Evolutionary conservation across 2,888 invertebrate species (phyloP), one percentile per base, ranked within the genome.

Genomic region (Drosophila histrio): DNA sequence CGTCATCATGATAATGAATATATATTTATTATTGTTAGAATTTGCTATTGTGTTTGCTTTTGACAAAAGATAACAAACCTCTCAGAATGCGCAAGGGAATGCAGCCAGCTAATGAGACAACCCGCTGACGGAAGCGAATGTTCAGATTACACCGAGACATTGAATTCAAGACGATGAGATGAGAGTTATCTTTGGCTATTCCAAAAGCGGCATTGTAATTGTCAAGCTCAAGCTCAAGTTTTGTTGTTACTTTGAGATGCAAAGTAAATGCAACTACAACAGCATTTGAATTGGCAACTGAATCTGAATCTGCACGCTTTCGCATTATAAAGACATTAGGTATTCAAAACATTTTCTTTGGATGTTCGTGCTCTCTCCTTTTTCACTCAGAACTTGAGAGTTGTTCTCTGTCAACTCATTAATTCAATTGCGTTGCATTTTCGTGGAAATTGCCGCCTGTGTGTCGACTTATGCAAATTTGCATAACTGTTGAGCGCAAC

Each of bases 401-500:
- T 5, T 32, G 28, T 24, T 54, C 69, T 58, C 39, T 39, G 63
- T 26, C 54, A 57, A 46, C 62, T 61, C 74, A 87, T 87, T 87
- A 84, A 84, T 85, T 82, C 86, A 74, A 84, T 85, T 87, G 69
- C 79, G 57, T 63, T 71, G 83, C 76, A 82, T 70, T 87, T 85
- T 83, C 80, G 68, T 60, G 67, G 43, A 82, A 87, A 84, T 76
- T 87, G 81, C 69, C 67, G 59, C 50, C 64, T 62, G 74, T 68
- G 54, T 59, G 57, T 50, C 53, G 30, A 43, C 53, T 50, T 70
- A 30, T 44, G 68, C 15, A 87, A 70, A 87, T 85, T 82, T 87
- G 64, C 85, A 76, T 81, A 84, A 71, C 64, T 53, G 75, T 77
- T 80, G 66, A 58, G 66, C 47, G 66, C 34, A 62, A 59, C 52